Evolutionary conservation across 2,797 vertebrate species (phyloP).

Genomic region (Acipenser ruthenus): DNA sequence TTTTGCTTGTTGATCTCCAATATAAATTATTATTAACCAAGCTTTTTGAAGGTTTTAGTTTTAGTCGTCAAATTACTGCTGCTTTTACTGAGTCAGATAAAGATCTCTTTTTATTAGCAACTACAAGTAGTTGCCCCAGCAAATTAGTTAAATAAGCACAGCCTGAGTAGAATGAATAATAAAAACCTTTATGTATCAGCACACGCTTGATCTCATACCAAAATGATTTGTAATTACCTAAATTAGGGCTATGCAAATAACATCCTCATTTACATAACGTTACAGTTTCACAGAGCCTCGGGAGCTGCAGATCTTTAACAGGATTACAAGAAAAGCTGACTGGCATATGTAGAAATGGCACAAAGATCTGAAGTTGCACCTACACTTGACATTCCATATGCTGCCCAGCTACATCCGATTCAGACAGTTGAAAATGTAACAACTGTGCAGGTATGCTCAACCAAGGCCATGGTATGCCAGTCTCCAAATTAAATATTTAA

Average conservation of each 20-base stretch:
- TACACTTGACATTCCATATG: too few relatives aligned
- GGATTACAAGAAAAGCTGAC: too few relatives aligned
- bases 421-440: too few relatives aligned
- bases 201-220: slow-evolving; percentile 72
- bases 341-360: too few relatives aligned
- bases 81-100: background rate
- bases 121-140: slow-evolving; percentile 38
- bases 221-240: slow-evolving; percentile 85
- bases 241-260: slow-evolving; percentile 83
- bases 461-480: too few relatives aligned
- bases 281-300: slow-evolving; percentile 51
- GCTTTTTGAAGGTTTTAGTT: background rate
- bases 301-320: slow-evolving; percentile 28
- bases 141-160: slow-evolving; percentile 59
- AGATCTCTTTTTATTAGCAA: slow-evolving; percentile 35
- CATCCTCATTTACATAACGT: slow-evolving; percentile 68
- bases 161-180: slow-evolving; percentile 54
- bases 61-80: background rate
- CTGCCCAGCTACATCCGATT: too few relatives aligned
- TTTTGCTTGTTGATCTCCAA: background rate
- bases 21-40: background rate
- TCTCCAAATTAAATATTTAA: too few relatives aligned
- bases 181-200: slow-evolving; percentile 58
- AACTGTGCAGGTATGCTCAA: too few relatives aligned
- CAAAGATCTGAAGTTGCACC: too few relatives aligned